phyloP scores from a whole-genome alignment of 2,888 invertebrate genomes.

The Asteroscopus sphinx region DNA sequence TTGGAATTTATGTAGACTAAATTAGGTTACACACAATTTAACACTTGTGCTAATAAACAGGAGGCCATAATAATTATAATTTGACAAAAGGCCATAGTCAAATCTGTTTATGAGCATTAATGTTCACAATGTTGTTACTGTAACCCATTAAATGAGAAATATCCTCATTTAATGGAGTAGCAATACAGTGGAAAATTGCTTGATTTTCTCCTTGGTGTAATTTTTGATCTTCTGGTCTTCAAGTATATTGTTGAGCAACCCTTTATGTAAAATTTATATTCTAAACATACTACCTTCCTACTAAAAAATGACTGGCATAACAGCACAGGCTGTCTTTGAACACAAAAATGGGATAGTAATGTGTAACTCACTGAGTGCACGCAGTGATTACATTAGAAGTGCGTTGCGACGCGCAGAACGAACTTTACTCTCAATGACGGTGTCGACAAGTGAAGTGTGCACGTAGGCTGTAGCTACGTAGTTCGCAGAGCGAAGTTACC shows the following conservation, averaged over 20 bases:
- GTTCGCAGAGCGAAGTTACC: slow-evolving; percentile 87
- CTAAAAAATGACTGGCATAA: slow-evolving; percentile 44
- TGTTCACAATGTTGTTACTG: slow-evolving; percentile 6
- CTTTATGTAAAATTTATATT: slow-evolving; percentile 35
- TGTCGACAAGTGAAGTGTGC: slow-evolving; percentile 84
- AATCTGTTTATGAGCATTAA: slow-evolving; percentile 44
- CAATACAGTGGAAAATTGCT: slow-evolving; percentile 1
- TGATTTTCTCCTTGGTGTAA: not conserved
- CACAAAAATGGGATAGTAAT: slow-evolving; percentile 85
- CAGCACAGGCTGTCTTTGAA: slow-evolving; percentile 72
- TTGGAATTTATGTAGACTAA: slow-evolving; percentile 25
- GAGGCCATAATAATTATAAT: slow-evolving; percentile 8
- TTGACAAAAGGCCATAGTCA: not conserved
- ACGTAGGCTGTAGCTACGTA: slow-evolving; percentile 87
- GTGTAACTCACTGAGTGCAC: slow-evolving; percentile 89
- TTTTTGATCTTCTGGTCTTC: slow-evolving; percentile 16
- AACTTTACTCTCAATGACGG: slow-evolving; percentile 85
- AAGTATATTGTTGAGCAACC: slow-evolving; percentile 26
- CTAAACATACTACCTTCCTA: slow-evolving; percentile 55
- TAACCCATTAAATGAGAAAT: slow-evolving; percentile 31
- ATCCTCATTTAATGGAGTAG: slow-evolving; percentile 27
- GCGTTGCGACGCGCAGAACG: slow-evolving; percentile 83
- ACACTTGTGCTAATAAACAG: slow-evolving; percentile 46
- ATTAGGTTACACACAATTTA: slow-evolving; percentile 48
- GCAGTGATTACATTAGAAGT: slow-evolving; percentile 88